These are phyloP conservation scores for Drosophila acutilabella DNA, from an alignment of 2,888 invertebrate genomes.

Conservation along the genomic window DNA sequence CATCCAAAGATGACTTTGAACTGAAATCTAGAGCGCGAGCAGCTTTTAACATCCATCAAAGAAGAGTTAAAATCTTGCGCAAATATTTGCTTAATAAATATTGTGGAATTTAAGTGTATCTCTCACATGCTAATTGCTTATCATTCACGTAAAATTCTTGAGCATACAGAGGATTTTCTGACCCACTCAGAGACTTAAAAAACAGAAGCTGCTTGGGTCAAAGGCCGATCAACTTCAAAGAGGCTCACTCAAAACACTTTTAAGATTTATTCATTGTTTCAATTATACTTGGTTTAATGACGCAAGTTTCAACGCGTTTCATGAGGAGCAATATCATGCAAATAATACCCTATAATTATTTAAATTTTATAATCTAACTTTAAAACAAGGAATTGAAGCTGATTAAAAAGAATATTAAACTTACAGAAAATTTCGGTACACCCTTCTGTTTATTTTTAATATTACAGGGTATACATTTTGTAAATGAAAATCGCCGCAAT, in stretches of 20 bases:
- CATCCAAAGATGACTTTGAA: constrained; percentile 17
- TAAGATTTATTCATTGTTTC: constrained; percentile 21
- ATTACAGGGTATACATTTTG: not conserved
- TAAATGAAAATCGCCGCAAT: not conserved
- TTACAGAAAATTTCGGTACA: no score
- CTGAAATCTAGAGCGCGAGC: not conserved
- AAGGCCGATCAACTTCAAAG: constrained; percentile 55
- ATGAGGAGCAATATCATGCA: not conserved
- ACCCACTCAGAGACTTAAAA: constrained; percentile 26
- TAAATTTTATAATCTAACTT: not conserved
- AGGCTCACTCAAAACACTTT: constrained; percentile 21
- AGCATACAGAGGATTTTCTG: constrained; percentile 36
- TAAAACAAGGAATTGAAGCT: not conserved
- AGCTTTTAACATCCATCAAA: constrained; percentile 14
- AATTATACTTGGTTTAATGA: constrained; percentile 31
- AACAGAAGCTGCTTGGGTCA: constrained; percentile 34
- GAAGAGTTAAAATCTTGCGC: constrained; percentile 7
- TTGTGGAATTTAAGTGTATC: constrained; percentile 1
- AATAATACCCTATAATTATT: constrained; percentile 7
- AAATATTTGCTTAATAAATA: constrained; percentile 33
- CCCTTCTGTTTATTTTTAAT: no score
- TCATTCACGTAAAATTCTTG: constrained; percentile 28
- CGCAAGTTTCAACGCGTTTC: constrained; percentile 24
- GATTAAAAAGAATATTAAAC: no score
- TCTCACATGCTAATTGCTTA: constrained; percentile 48